These are phyloP conservation scores for Phocides pigmalion DNA, from an alignment of 1,140 invertebrate genomes.

Conservation along the genomic window DNA sequence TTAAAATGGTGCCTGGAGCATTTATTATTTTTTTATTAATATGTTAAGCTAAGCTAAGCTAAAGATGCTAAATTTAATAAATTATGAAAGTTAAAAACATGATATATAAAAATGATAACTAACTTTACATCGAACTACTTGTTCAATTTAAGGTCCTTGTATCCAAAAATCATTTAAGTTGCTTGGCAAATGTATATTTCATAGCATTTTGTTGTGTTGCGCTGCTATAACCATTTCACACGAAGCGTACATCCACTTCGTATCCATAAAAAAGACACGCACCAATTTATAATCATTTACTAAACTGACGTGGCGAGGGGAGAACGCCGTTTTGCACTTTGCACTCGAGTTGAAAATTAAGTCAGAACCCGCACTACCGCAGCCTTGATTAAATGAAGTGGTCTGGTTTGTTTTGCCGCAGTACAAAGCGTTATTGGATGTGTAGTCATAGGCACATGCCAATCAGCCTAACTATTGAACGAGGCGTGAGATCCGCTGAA, in stretches of 20 bases:
- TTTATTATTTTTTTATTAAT: no score
- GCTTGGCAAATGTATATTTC: no score
- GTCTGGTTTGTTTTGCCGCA: slow-evolving; percentile 33
- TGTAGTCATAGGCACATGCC: slow-evolving; percentile 28
- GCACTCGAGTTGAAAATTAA: slow-evolving; percentile 44
- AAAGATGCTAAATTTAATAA: no score
- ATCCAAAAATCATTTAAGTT: no score
- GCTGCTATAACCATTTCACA: not conserved
- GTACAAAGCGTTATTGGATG: slow-evolving; percentile 17
- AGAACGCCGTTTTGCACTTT: slow-evolving; percentile 46
- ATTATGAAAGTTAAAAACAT: no score
- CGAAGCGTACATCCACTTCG: not conserved
- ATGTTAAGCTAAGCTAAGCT: no score
- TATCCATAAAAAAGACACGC: slow-evolving; percentile 4
- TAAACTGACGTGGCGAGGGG: slow-evolving; percentile 41
- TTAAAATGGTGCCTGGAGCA: no score
- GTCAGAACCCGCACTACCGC: slow-evolving; percentile 24
- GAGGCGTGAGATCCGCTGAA: slow-evolving; percentile 1
- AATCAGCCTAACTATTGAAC: slow-evolving; percentile 37
- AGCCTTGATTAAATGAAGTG: slow-evolving; percentile 38
- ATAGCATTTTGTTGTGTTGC: not conserved
- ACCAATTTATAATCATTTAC: slow-evolving; percentile 48
- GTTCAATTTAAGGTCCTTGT: no score
- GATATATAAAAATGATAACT: no score
- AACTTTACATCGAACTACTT: no score